These are phyloP conservation scores for Sisor rabdophorus DNA, from an alignment of 2,113 vertebrate genomes.

Conservation along the genomic window DNA sequence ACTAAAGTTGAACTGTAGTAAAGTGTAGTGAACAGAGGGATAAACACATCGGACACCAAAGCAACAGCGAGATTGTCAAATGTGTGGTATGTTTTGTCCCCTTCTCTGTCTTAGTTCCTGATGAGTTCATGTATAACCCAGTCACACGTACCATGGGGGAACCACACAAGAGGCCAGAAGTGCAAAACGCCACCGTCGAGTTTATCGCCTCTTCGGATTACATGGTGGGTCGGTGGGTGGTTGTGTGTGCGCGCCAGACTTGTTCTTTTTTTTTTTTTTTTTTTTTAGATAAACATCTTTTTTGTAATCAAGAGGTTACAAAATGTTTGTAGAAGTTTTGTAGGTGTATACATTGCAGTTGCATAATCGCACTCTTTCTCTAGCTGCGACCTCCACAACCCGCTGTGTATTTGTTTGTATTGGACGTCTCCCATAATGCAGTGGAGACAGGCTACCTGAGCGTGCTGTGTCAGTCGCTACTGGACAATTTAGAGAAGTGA, in stretches of 20 bases:
- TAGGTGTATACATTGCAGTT: neutral
- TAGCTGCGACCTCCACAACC: conserved; percentile 95
- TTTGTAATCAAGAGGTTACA: neutral
- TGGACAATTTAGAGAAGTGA: conserved; percentile 95
- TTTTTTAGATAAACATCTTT: too few relatives aligned
- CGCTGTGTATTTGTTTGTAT: conserved; percentile 91
- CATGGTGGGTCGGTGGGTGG: conserved; percentile 74
- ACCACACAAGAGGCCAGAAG: conserved; percentile 93
- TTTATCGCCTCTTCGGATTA: conserved; percentile 98
- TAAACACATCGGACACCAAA: neutral
- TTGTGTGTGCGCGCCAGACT: neutral
- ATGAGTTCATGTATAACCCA: conserved; percentile 99
- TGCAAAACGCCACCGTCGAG: conserved; percentile 94
- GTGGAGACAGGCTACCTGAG: conserved; percentile 91
- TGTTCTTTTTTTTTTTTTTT: neutral
- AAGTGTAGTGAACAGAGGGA: neutral
- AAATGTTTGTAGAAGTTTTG: neutral
- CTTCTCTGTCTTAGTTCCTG: conserved; percentile 75
- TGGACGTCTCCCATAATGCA: conserved; percentile 95
- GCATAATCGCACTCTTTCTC: conserved; percentile 29
- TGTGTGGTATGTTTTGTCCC: neutral
- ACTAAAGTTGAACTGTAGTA: conserved; percentile 31
- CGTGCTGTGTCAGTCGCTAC: conserved; percentile 83
- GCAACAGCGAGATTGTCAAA: neutral
- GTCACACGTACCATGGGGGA: conserved; percentile 92